phyloP scores from a whole-genome alignment of 1,140 invertebrate genomes.

The Aradophagus sp. region DNA sequence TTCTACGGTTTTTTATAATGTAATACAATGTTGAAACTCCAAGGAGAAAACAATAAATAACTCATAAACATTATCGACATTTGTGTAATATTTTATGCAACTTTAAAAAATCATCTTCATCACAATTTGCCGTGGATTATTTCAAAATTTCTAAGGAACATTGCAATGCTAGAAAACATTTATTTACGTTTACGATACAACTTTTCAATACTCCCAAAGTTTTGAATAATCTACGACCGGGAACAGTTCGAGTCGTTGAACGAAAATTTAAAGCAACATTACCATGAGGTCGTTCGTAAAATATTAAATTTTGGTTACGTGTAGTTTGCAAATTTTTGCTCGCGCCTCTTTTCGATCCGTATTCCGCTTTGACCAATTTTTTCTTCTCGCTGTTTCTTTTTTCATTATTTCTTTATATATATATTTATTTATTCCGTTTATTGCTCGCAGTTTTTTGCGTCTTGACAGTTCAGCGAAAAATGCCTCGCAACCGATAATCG shows the following conservation, averaged over 20 bases:
- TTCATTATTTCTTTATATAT: no score
- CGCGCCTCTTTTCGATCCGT: no score
- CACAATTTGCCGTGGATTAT: slow-evolving; percentile 30
- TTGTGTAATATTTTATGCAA: slow-evolving; percentile 55
- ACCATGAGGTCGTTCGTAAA: slow-evolving; percentile 24
- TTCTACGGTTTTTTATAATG: slow-evolving; percentile 50
- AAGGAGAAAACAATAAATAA: slow-evolving; percentile 47
- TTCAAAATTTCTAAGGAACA: slow-evolving; percentile 33
- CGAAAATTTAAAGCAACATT: slow-evolving; percentile 33
- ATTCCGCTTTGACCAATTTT: no score
- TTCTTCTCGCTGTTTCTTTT: no score
- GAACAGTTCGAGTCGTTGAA: slow-evolving; percentile 22
- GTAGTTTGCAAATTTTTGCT: slow-evolving; percentile 34
- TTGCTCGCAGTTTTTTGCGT: no score
- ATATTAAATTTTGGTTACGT: slow-evolving; percentile 29
- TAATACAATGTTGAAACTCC: slow-evolving; percentile 49
- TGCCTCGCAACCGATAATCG: slow-evolving; percentile 14
- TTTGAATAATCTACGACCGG: slow-evolving; percentile 31
- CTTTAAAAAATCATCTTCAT: slow-evolving; percentile 50
- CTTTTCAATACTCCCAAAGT: slow-evolving; percentile 18
- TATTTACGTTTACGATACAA: slow-evolving; percentile 30
- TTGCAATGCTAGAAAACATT: slow-evolving; percentile 40
- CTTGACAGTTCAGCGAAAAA: no score
- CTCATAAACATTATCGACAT: slow-evolving; percentile 42
- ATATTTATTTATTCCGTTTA: slow-evolving; percentile 11